Conservation (phyloP, 1,140 invertebrate genomes). For the Zaprionus davidi region DNA sequence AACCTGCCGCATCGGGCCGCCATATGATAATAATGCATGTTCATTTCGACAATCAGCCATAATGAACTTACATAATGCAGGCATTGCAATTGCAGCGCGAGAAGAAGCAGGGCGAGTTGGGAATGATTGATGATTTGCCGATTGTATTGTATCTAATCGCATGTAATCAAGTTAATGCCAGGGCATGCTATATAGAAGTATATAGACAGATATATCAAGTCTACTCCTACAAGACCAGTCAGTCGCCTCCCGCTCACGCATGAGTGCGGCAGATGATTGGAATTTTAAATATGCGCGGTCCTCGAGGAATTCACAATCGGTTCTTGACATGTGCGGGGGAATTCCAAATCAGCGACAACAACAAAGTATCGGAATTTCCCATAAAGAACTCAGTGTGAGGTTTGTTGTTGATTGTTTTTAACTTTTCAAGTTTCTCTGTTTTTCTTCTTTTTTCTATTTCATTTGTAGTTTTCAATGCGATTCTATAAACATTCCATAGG, state of each 20-base stretch:
- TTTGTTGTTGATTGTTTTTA: background rate
- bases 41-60: slow-evolving; percentile 40
- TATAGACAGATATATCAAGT: background rate
- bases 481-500: background rate
- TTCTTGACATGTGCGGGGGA: slow-evolving; percentile 45
- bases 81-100: slow-evolving; percentile 14
- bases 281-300: slow-evolving; percentile 54
- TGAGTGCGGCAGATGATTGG: slow-evolving; percentile 41
- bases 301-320: slow-evolving; percentile 47
- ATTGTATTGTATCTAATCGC: slow-evolving; percentile 51
- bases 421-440: background rate
- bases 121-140: slow-evolving; percentile 60
- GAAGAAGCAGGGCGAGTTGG: slow-evolving; percentile 4
- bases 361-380: slow-evolving; percentile 47
- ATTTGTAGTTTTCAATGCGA: background rate
- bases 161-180: slow-evolving; percentile 60
- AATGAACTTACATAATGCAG: slow-evolving; percentile 40
- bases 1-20: background rate
- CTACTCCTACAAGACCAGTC: background rate
- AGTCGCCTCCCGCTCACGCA: slow-evolving; percentile 40
- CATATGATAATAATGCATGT: slow-evolving; percentile 24
- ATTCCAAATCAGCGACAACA: slow-evolving; percentile 38
- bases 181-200: slow-evolving; percentile 41
- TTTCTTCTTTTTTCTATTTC: background rate
- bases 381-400: slow-evolving; percentile 3